A percentile compares a stretch with the other conserved stretches of the same genome.
Evolutionary conservation across 2,113 vertebrate species (phyloP).

Genomic region (Gorsachius goisagi): DNA sequence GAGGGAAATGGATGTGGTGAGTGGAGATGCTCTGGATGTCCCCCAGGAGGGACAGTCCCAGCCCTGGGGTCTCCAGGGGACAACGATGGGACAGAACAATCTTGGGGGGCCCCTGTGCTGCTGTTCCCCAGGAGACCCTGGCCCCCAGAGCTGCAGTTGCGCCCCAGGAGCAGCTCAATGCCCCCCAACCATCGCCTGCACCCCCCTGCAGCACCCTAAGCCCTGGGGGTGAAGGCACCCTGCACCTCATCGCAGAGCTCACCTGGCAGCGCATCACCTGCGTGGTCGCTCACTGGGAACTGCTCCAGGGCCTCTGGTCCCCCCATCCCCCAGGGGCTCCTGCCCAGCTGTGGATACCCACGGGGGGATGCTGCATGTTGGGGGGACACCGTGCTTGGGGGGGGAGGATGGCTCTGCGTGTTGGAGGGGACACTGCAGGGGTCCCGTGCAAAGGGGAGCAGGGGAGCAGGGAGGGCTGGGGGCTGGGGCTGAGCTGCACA

Average conservation of each 20-base stretch:
- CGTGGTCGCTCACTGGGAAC: rapidly evolving
- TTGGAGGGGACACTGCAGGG: too few relatives aligned
- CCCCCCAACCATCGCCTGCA: background rate
- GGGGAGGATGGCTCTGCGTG: background rate
- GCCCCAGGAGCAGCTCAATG: background rate
- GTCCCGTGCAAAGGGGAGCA: rapidly evolving
- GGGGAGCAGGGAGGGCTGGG: background rate
- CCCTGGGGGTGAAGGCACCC: background rate
- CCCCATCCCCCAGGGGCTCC: background rate
- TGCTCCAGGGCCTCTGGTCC: too few relatives aligned
- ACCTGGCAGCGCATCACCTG: rapidly evolving
- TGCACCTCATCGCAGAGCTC: background rate
- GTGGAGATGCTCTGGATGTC: rapidly evolving
- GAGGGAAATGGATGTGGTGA: background rate
- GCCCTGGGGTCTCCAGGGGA: background rate
- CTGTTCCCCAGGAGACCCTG: background rate
- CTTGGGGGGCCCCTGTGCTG: rapidly evolving
- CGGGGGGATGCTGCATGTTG: rapidly evolving
- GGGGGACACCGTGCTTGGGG: background rate
- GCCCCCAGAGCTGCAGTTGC: rapidly evolving
- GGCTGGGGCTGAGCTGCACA: too few relatives aligned
- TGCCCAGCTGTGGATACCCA: background rate
- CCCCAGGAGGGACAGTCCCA: background rate
- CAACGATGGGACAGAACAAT: rapidly evolving
- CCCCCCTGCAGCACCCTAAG: background rate